phyloP scores from a whole-genome alignment of 2,797 vertebrate species.

The Crax fasciolata region DNA sequence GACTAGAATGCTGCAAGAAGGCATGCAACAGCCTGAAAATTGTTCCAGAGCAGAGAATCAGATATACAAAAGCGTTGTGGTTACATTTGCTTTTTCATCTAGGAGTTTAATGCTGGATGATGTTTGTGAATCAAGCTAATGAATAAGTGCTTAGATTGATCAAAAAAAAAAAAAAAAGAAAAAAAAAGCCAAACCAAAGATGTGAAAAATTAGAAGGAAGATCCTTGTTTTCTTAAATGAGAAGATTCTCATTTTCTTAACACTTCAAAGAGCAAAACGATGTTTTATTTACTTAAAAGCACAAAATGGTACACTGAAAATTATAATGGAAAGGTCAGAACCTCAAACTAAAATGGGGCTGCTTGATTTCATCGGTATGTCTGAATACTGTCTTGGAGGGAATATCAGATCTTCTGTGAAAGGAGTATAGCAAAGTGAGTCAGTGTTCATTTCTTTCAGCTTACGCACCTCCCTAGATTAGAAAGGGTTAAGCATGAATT shows the following conservation, averaged over 20 bases:
- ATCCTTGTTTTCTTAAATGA: not conserved
- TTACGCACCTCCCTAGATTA: not conserved
- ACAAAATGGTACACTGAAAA: not conserved
- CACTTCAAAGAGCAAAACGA: not conserved
- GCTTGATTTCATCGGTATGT: not conserved
- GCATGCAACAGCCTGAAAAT: not conserved
- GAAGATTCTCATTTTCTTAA: not conserved
- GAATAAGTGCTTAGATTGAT: not conserved
- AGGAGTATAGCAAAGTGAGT: not conserved
- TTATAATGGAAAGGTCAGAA: not conserved
- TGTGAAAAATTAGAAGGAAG: not conserved
- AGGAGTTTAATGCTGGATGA: not conserved
- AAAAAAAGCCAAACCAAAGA: not conserved
- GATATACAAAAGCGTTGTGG: not conserved
- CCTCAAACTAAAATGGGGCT: not conserved
- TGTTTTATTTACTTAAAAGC: not conserved
- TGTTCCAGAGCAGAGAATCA: not conserved
- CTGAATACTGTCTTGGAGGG: not conserved
- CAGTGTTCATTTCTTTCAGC: not conserved
- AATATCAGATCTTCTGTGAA: not conserved
- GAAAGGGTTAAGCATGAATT: conserved; percentile 59
- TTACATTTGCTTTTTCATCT: not conserved
- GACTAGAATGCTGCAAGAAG: not conserved
- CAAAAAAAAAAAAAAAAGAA: not conserved
- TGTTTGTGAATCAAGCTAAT: not conserved